Conservation (phyloP, 2,797 vertebrate genomes). For the Garrulus glandarius region DNA sequence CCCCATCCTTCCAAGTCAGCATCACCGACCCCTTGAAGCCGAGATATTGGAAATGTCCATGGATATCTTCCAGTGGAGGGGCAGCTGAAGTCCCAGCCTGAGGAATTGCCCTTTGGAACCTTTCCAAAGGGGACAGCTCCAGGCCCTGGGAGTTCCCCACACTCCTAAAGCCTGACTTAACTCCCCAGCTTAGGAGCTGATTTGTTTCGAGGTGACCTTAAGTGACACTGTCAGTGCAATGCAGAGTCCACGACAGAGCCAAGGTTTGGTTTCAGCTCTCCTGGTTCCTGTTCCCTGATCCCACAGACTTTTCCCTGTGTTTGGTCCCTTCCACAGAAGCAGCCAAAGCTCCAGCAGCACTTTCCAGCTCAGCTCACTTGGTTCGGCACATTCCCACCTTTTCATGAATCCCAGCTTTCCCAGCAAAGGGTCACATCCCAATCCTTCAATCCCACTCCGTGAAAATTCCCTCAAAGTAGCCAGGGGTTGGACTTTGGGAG, state of each 20-base stretch:
- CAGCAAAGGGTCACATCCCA: not conserved
- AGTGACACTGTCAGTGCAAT: not conserved
- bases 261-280: not conserved
- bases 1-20: not conserved
- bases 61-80: not conserved
- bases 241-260: not conserved
- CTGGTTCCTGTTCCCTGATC: not conserved
- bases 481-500: not conserved
- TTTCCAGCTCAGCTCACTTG: not conserved
- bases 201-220: not conserved
- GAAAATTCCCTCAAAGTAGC: not conserved
- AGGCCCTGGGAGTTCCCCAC: not conserved
- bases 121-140: not conserved
- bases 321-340: not conserved
- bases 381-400: not conserved
- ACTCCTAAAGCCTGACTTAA: not conserved
- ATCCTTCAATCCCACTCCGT: not conserved
- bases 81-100: not conserved
- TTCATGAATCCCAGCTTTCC: not conserved
- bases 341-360: not conserved
- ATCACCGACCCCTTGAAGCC: not conserved
- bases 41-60: not conserved
- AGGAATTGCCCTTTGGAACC: accelerated
- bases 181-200: not conserved
- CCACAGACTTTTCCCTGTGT: not conserved